phyloP scores from a whole-genome alignment of 2,797 vertebrate genomes.

The Aselliscus stoliczkanus region DNA sequence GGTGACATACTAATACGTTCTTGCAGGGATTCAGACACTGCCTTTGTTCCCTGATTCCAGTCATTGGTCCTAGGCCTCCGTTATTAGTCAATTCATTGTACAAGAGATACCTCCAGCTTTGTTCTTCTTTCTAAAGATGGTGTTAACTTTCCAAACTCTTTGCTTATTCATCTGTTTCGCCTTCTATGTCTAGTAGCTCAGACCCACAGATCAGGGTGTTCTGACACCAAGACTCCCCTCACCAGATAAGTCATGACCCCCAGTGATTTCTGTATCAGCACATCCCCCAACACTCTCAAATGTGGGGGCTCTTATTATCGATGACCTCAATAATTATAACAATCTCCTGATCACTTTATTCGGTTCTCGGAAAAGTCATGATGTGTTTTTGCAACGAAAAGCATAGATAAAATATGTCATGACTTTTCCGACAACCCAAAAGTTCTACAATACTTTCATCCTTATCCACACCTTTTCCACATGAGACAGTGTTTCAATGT shows the following conservation, averaged over 20 bases:
- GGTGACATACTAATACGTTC: background rate
- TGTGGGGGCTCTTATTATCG: no score
- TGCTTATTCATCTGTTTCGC: background rate
- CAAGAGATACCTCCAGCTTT: background rate
- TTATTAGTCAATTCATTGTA: background rate
- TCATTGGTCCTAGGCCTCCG: background rate
- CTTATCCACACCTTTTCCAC: no score
- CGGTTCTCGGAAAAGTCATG: no score
- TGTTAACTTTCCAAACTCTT: background rate
- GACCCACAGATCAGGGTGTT: background rate
- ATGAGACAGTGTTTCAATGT: no score
- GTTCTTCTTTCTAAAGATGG: background rate
- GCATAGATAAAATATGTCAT: no score
- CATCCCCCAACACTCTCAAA: background rate
- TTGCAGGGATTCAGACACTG: background rate
- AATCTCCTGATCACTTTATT: background rate
- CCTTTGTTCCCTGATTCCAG: background rate
- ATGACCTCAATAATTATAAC: background rate
- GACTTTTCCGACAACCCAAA: no score
- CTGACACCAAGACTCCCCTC: background rate
- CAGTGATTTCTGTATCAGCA: no score
- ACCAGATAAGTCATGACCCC: background rate
- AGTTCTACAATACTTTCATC: background rate
- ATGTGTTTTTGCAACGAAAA: no score
- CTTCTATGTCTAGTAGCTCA: background rate